Base-by-base conservation (phyloP, 2,888 invertebrate genomes). In the Chalcis sispes region DNA sequence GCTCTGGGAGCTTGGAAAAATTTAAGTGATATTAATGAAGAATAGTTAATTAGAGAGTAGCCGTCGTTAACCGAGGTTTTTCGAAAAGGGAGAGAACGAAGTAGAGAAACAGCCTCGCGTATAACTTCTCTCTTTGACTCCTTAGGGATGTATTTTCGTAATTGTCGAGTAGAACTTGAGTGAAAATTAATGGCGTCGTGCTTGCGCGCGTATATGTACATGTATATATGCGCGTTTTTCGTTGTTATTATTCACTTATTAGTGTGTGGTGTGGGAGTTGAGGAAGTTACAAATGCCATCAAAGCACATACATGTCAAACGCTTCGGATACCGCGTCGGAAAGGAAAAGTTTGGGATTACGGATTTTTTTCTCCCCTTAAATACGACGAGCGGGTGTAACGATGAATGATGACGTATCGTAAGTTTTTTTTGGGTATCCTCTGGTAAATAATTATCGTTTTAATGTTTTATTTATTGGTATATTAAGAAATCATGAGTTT, bases 11-110 rank as follows among this genome's bases (percentile, higher is more conserved):
- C 27, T 75, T n/a, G 58, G 72, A 80, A 80, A 80, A 79, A 80
- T 79, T 80, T 82, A 81, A 83, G 80, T 83, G 80, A 83, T 82
- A 83, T 82, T 82, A 82, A 83, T 82, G 83, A 83, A 80, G 80
- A 82, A 82, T 82, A 80, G 82, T 83, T 83, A 82, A 84, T 84
- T 82, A 82, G 83, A 72, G 75, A 80, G 80, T 79, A n/a, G 79
- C 73, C 77, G 10, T 25, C 8, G 48, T 62, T 42, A 74, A 76
- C 46, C 70, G 58, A 50, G 48, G 50, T 69, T 67, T 74, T 72
- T 56, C 65, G n/a, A n/a, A n/a, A n/a, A n/a, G n/a, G n/a, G n/a
- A n/a, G n/a, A n/a, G n/a, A n/a, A n/a, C n/a, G n/a, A n/a, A n/a
- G n/a, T n/a, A n/a, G n/a, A n/a, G n/a, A n/a, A n/a, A 50, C 8